Percentiles rank a stretch among this genome's conserved stretches.
These are phyloP conservation scores for Pimpla rufipes DNA, from an alignment of 2,888 invertebrate species.

Conservation along the genomic window DNA sequence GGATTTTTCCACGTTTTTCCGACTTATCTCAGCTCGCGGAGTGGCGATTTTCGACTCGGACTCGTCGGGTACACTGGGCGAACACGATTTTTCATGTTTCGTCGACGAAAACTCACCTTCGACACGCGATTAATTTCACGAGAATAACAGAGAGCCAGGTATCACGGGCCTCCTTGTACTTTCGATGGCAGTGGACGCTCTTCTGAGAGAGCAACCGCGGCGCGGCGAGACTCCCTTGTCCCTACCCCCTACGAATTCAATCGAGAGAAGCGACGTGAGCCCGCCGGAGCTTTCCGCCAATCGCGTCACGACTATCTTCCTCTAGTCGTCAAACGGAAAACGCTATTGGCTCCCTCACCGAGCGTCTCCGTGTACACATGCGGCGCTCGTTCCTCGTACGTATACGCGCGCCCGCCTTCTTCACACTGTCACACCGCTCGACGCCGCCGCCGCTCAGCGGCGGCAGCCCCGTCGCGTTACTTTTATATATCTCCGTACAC, in stretches of 20 bases:
- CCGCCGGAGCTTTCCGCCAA: constrained; percentile 77
- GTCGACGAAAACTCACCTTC: constrained; percentile 67
- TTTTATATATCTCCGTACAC: constrained; percentile 51
- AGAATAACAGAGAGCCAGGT: constrained; percentile 73
- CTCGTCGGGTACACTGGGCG: background rate
- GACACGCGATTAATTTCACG: constrained; percentile 67
- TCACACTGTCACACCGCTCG: no score
- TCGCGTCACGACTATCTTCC: constrained; percentile 71
- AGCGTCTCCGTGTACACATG: constrained; percentile 71
- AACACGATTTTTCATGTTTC: constrained; percentile 19
- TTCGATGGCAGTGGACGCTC: constrained; percentile 83
- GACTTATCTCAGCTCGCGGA: background rate
- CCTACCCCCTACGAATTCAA: constrained; percentile 71
- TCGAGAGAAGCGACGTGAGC: constrained; percentile 74
- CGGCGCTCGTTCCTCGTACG: background rate
- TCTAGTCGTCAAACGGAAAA: constrained; percentile 68
- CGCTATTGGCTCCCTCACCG: constrained; percentile 73
- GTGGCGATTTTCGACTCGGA: constrained; percentile 9
- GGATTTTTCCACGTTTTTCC: constrained; percentile 70
- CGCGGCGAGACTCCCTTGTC: constrained; percentile 75
- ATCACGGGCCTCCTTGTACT: constrained; percentile 79
- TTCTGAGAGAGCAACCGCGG: constrained; percentile 74
- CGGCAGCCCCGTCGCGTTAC: background rate
- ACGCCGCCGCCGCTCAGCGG: background rate
- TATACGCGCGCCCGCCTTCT: background rate